phyloP scores from a whole-genome alignment of 2,113 vertebrate genomes.

The Melanerpes aurifrons region DNA sequence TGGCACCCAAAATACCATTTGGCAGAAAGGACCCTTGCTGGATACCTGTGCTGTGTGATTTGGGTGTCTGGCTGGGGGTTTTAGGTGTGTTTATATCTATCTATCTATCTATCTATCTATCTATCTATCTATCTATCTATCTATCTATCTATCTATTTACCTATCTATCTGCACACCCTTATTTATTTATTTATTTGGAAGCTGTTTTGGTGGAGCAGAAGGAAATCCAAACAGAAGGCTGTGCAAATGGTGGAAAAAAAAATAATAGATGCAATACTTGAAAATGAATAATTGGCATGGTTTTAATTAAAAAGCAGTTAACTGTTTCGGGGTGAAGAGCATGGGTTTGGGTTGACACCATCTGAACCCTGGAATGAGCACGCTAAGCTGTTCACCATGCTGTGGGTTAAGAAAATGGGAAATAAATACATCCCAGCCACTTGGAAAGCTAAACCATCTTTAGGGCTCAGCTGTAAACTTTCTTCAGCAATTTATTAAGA shows the following conservation, averaged over 20 bases:
- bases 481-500: constrained; percentile 67
- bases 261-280: constrained; percentile 59
- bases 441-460: constrained; percentile 66
- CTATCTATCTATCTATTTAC: too few relatives aligned
- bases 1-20: background rate
- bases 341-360: constrained; percentile 43
- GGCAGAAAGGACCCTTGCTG: constrained; percentile 4
- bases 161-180: too few relatives aligned
- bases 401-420: constrained; percentile 70
- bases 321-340: constrained; percentile 66
- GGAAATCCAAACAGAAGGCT: constrained; percentile 60
- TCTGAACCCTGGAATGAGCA: constrained; percentile 54
- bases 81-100: background rate
- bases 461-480: constrained; percentile 62
- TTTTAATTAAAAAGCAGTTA: constrained; percentile 69
- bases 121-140: too few relatives aligned
- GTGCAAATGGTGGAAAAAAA: constrained; percentile 47
- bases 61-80: background rate
- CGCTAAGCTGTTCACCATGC: constrained; percentile 51
- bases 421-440: constrained; percentile 69
- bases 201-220: constrained; percentile 65
- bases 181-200: background rate
- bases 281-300: constrained; percentile 69
- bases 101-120: too few relatives aligned
- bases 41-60: constrained; percentile 46